Evolutionary conservation across 1,140 invertebrate genomes (phyloP), one percentile per base, ranked within the genome.

Genomic region (Bombus haemorrhoidalis): DNA sequence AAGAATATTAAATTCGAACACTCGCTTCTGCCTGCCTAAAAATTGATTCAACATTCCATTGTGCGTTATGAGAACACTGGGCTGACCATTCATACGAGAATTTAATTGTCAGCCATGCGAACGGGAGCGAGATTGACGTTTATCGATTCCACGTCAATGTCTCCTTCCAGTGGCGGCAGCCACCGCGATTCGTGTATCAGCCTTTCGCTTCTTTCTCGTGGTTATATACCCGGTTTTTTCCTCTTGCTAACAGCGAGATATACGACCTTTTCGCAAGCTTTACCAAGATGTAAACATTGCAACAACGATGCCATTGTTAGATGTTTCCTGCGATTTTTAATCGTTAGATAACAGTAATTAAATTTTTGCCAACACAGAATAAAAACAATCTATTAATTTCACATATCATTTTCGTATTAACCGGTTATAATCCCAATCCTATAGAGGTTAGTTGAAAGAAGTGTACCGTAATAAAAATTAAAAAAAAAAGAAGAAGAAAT

Each of bases 41-140:
- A 83, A 76, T 62, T 71, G 18, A 81, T 72, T 43, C 43, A n/a
- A 25, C 25, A 22, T 10, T 4, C 79, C 37, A 47, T 57, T 39
- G 68, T 71, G n/a, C 43, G 66, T 71, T 81, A 72, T 72, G 79
- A 81, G 79, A 81, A 59, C 79, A 59, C 68, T 9, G 68, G 28
- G 47, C 41, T 80, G 77, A 43, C 69, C 87, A 79, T 53, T 87
- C 78, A 90, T 88, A 91, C 87, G 91, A 91, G 89, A 91, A 91
- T 92, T 92, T 92, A 92, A 92, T 92, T 92, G 90, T 91, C 91
- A 88, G 88, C 86, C 86, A 91, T 90, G 90, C 88, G 90, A 84
- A 89, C 89, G 64, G 47, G 84, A 89, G 62, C 75, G 57, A 83
- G 74, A 86, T 84, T 76, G 83, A 86, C 86, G 89, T 83, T 92